Evolutionary conservation across 2,113 vertebrate genomes (phyloP).

Genomic region (Proteles cristata): DNA sequence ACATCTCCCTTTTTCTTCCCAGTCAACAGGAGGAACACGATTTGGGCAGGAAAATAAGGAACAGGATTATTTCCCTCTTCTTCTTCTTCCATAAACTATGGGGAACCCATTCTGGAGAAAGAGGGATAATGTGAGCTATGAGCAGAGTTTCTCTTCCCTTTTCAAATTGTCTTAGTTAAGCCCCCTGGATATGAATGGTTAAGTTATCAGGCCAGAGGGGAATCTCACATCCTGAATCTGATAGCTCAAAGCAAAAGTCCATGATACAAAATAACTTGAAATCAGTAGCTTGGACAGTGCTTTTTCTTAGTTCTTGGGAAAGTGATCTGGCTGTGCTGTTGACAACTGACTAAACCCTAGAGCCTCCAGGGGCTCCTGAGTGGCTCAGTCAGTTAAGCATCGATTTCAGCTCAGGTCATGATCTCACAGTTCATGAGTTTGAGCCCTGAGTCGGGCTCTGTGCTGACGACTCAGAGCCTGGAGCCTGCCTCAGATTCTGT

Average conservation of each 20-base stretch:
- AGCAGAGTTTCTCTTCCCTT: not conserved
- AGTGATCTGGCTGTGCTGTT: not conserved
- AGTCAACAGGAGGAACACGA: not conserved
- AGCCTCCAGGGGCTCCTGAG: no score
- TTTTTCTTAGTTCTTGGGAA: not conserved
- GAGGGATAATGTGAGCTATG: not conserved
- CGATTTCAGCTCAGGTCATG: no score
- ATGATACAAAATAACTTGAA: slow-evolving; percentile 27
- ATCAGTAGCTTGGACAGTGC: not conserved
- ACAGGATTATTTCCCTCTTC: not conserved
- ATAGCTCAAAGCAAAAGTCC: not conserved
- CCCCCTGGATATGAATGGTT: not conserved
- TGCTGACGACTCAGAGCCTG: no score
- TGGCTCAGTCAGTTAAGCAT: no score
- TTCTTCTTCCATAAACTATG: not conserved
- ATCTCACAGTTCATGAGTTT: no score
- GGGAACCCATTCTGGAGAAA: not conserved
- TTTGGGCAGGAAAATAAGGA: not conserved
- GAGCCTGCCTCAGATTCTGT: no score
- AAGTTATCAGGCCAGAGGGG: not conserved
- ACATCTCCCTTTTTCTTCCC: not conserved
- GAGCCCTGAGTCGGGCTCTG: no score
- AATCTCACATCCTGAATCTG: not conserved
- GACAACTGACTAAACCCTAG: not conserved
- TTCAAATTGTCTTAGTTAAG: not conserved